Base-by-base conservation (phyloP, 2,113 vertebrate genomes). In the Salvator merianae region DNA sequence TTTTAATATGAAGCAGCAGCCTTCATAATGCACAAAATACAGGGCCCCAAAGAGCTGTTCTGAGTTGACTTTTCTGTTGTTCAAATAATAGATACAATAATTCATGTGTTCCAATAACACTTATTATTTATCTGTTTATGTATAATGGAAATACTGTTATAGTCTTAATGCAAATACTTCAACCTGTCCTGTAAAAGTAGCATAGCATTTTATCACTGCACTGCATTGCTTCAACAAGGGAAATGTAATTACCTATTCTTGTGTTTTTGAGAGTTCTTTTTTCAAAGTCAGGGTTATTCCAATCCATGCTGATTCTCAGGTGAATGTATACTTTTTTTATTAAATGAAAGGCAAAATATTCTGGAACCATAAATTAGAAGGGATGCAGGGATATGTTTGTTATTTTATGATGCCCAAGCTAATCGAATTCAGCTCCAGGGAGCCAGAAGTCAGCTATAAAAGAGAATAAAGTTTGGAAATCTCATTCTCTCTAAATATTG, bases 311-410 rank as follows among this genome's bases (percentile, higher is more conserved):
- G 74, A 86, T 77, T 91, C 69, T 80, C 79, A 81, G 3, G 63
- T 47, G 22, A 82, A 32, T 55, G 38, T 63, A 78, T 78, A 20
- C 68, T 8, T 65, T 84, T 47, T 90, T 84, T 47, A 83, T 81
- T 83, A 85, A 88, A 84, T 9, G 84, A 86, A 88, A 43, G 83
- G 83, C 53, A 86, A 43, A 2, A 50, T 0, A 50, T 84, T 71
- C 81, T 8, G 7, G 82, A 88, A 69, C 3, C 20, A 9, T 84
- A 16, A 86, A 88, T 90, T 87, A 83, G 16, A 89, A 89, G 78
- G 1, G 0, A 75, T 69, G 81, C 1, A 84, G 43, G 68, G 85
- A 69, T 20, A 50, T 13, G 0, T 43, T 7, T 74, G 36, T 20
- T 3, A 47, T 90, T 83, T 90, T 85, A 66, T 20, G 12, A 90